phyloP scores from a whole-genome alignment of 1,140 invertebrate species.

The Tetramorium alpestre region DNA sequence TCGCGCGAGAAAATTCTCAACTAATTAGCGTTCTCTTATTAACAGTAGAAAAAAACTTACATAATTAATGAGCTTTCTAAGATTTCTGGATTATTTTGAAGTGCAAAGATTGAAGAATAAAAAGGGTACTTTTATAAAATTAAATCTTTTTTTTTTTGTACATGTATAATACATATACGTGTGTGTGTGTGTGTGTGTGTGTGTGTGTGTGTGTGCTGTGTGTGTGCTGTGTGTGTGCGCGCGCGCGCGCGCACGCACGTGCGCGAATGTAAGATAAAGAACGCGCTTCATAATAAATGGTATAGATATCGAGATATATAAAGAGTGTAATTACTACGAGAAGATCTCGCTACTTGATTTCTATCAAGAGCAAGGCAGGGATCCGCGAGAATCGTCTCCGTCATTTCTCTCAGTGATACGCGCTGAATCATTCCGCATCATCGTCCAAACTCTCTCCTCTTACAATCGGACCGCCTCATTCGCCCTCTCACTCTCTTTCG shows the following conservation, averaged over 20 bases:
- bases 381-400: constrained; percentile 61
- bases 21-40: constrained; percentile 39
- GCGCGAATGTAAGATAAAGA: not conserved
- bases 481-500: constrained; percentile 43
- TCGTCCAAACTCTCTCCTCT: constrained; percentile 67
- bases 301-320: constrained; percentile 1
- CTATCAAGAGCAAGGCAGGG: constrained; percentile 9
- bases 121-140: not conserved
- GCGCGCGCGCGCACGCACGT: not conserved
- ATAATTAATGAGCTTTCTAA: constrained; percentile 28
- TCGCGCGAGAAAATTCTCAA: constrained; percentile 46
- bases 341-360: constrained; percentile 31
- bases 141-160: not conserved
- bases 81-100: constrained; percentile 1
- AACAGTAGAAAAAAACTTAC: constrained; percentile 23
- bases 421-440: constrained; percentile 73
- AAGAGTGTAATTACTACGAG: constrained; percentile 24
- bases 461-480: constrained; percentile 62
- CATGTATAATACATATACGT: not conserved
- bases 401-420: constrained; percentile 50
- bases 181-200: no score
- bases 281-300: not conserved
- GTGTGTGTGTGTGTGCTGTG: no score
- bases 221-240: no score
- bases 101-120: not conserved